Evolutionary conservation across 2,113 vertebrate genomes (phyloP).

Genomic region (Antennarius striatus): DNA sequence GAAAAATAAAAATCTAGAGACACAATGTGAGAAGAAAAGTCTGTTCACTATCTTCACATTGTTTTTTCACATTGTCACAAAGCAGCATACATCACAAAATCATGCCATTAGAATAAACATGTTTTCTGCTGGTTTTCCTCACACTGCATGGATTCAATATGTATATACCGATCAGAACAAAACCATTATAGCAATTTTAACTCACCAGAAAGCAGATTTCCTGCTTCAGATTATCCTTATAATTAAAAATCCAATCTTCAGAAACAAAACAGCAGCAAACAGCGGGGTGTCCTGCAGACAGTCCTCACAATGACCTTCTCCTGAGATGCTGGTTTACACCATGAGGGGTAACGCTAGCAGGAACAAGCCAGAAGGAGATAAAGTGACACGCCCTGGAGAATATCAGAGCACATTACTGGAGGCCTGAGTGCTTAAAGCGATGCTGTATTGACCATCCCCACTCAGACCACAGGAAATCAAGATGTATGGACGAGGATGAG

Average conservation of each 20-base stretch:
- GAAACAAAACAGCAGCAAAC: background rate
- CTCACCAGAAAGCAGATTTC: slow-evolving; percentile 41
- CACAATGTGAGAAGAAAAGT: background rate
- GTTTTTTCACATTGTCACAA: too few relatives aligned
- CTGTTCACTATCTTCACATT: background rate
- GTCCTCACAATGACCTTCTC: background rate
- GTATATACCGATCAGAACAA: background rate
- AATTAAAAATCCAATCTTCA: background rate
- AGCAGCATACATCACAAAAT: too few relatives aligned
- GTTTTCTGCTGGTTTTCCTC: too few relatives aligned
- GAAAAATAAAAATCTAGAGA: background rate
- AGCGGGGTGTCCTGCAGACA: background rate
- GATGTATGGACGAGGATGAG: background rate
- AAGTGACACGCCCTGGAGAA: slow-evolving; percentile 42
- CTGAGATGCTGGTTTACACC: background rate
- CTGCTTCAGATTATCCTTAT: background rate
- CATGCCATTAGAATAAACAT: too few relatives aligned
- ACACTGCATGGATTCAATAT: background rate
- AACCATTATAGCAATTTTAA: background rate
- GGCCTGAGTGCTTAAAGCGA: slow-evolving; percentile 53
- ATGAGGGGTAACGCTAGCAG: background rate
- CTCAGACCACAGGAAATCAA: background rate
- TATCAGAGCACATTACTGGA: slow-evolving; percentile 50
- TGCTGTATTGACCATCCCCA: slow-evolving; percentile 37
- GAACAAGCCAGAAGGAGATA: slow-evolving; percentile 8